phyloP scores from a whole-genome alignment of 2,113 vertebrate genomes.

The Condylura cristata region DNA sequence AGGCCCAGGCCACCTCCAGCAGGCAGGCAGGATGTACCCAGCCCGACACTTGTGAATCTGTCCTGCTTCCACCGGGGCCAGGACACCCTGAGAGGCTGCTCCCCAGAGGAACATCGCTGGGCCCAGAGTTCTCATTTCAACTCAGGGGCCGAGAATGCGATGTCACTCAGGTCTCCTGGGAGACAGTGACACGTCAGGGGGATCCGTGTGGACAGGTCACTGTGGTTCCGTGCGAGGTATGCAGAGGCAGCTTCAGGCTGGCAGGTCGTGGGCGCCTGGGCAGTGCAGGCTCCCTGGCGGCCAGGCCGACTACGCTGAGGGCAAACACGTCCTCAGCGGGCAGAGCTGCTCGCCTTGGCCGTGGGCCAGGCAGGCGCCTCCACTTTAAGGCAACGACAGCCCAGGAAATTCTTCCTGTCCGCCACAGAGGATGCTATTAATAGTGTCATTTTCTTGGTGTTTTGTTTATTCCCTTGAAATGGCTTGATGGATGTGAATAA shows the following conservation, averaged over 20 bases:
- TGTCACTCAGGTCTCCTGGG: background rate
- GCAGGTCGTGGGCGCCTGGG: background rate
- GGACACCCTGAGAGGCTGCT: background rate
- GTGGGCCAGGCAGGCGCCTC: background rate
- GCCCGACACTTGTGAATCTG: fast-evolving
- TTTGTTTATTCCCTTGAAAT: constrained; percentile 89
- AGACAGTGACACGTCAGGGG: background rate
- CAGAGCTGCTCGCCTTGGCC: background rate
- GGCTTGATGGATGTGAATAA: constrained; percentile 89
- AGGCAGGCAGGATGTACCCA: fast-evolving
- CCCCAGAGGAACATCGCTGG: fast-evolving
- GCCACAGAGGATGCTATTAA: constrained; percentile 84
- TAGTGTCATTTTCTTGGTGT: constrained; percentile 85
- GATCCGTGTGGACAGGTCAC: background rate
- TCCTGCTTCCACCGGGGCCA: fast-evolving
- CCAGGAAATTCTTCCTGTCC: constrained; percentile 61
- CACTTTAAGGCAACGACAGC: background rate
- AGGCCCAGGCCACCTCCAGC: background rate
- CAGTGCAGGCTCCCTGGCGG: no score
- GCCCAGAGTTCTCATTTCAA: no score
- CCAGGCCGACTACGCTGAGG: background rate
- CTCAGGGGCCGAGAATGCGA: background rate
- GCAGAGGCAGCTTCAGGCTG: background rate
- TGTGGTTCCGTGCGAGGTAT: background rate
- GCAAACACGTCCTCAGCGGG: background rate